phyloP scores from a whole-genome alignment of 2,888 invertebrate genomes.

The Allophyes oxyacanthae region DNA sequence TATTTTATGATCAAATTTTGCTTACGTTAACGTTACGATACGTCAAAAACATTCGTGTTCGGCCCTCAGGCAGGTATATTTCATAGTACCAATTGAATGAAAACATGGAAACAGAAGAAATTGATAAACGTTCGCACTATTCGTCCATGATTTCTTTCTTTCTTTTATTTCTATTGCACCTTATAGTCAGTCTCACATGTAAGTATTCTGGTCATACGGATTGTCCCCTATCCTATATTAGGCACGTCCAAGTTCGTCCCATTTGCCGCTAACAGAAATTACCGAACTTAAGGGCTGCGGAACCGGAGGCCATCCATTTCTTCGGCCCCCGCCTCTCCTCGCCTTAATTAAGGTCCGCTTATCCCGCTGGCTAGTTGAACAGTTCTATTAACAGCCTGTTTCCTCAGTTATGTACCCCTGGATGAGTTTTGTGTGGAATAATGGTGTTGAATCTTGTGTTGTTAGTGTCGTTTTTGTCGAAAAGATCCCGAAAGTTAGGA shows the following conservation, averaged over 20 bases:
- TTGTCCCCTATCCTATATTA: constrained; percentile 61
- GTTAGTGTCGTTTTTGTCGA: constrained; percentile 17
- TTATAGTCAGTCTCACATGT: no score
- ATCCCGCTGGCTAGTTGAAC: constrained; percentile 61
- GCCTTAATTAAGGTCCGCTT: constrained; percentile 70
- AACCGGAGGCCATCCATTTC: constrained; percentile 71
- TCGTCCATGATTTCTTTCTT: no score
- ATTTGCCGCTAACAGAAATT: constrained; percentile 74
- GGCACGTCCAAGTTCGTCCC: constrained; percentile 63
- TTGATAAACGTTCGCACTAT: no score
- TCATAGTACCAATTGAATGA: no score
- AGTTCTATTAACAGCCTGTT: constrained; percentile 56
- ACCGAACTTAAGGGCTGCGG: constrained; percentile 68
- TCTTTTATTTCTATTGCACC: no score
- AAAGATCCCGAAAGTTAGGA: not conserved
- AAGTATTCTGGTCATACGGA: constrained; percentile 9
- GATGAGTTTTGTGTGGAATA: constrained; percentile 32
- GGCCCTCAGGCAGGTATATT: no score
- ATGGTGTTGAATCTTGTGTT: constrained; percentile 2
- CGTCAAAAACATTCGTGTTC: no score
- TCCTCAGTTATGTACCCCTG: constrained; percentile 43
- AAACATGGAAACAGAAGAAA: no score
- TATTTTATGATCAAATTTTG: no score
- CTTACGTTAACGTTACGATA: no score
- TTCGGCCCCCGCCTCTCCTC: constrained; percentile 47